A percentile compares a stretch with the other conserved stretches of the same genome.
phyloP scores from a whole-genome alignment of 2,888 invertebrate genomes.

The Ochropacha duplaris region DNA sequence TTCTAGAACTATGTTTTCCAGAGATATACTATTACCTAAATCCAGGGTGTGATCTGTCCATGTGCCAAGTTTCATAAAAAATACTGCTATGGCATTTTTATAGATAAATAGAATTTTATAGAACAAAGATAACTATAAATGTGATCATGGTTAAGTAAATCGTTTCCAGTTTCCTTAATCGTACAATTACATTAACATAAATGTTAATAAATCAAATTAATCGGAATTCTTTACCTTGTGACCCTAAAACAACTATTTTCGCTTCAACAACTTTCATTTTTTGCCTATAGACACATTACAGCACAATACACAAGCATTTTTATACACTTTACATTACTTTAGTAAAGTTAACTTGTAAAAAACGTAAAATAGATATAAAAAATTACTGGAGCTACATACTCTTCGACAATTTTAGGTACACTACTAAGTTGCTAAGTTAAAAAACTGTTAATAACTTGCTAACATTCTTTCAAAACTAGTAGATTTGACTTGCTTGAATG shows the following conservation, averaged over 20 bases:
- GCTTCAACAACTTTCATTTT: constrained; percentile 90
- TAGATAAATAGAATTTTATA: too few species aligned
- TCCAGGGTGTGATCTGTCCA: background rate
- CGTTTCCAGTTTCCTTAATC: background rate
- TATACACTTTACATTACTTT: constrained; percentile 33
- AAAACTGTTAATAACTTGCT: background rate
- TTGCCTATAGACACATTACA: constrained; percentile 26
- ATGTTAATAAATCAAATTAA: constrained; percentile 1
- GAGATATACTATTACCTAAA: background rate
- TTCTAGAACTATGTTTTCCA: too few species aligned
- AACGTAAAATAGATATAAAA: constrained; percentile 22
- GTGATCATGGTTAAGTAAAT: background rate
- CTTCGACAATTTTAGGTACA: background rate
- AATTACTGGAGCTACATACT: background rate
- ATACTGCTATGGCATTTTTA: too few species aligned
- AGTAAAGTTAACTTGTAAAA: constrained; percentile 11
- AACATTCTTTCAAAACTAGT: background rate
- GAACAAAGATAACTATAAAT: background rate
- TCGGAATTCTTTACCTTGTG: constrained; percentile 85
- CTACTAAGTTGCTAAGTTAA: background rate
- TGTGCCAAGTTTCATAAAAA: background rate
- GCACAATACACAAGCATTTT: constrained; percentile 15
- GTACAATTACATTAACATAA: constrained; percentile 14
- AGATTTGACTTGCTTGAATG: background rate
- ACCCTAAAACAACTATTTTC: constrained; percentile 93